Base-by-base conservation (phyloP, 2,797 vertebrate species). In the Brachyalestes nurse region DNA sequence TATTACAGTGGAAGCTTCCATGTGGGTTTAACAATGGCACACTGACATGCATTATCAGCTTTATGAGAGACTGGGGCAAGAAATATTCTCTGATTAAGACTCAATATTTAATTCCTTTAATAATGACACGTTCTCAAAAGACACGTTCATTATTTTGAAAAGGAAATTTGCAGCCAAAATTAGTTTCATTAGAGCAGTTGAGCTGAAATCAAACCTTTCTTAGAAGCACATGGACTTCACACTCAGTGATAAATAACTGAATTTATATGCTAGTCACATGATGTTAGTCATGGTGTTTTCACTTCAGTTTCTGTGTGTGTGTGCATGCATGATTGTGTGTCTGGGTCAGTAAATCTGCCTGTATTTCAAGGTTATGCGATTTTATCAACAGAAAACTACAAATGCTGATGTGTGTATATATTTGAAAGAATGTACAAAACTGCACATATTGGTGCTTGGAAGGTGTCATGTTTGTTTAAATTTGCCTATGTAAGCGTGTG, bases 11-110 rank as follows among this genome's bases (percentile, higher is more conserved):
- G 60, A 75, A 79, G 72, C 38, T 53, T 64, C 74, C 72, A 49
- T 80, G 47, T 65, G 69, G 67, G 45, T 74, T 81, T 82, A 82
- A 79, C 79, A 77, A 73, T 47, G 34, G 10, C 72, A 81, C 53
- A 38, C 49, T 72, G 38, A 75, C 73, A 80, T 67, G 58, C 55
- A 81, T 75, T 78, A 72, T 78, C 76, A 17, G 23, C 17, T 65
- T 78, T 75, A 77, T 78, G 77, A 78, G 17, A 67, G 34, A 49
- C 28, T 28, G 28, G 28, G 3, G 28, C 1, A 28, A 42, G 47
- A 70, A 65, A 77, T 40, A 49, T 45, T 67, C 58, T 65, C 72
- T 53, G 58, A 53, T 74, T 80, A 60, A 73, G 8, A 74, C 75
- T 47, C 45, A 47, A 28, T 77, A 17, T 34, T 62, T 57, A 38